phyloP scores from a whole-genome alignment of 2,113 vertebrate species.

The Hypomesus transpacificus region DNA sequence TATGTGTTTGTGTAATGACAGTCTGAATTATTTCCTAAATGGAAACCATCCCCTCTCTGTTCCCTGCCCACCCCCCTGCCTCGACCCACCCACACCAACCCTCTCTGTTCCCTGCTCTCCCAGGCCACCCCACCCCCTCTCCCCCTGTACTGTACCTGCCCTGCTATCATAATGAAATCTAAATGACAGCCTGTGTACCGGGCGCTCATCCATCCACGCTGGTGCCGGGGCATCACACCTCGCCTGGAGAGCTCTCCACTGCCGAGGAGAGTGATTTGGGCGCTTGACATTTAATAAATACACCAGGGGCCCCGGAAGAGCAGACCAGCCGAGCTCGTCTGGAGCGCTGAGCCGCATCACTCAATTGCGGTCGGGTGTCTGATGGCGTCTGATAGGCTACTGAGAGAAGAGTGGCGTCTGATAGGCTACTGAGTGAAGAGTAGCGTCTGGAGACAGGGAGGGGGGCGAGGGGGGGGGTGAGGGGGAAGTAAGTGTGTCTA shows the following conservation, averaged over 20 bases:
- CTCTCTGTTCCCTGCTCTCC: background rate
- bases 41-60: slow-evolving; percentile 18
- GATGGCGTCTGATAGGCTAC: background rate
- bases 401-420: too few species aligned
- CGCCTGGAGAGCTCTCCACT: slow-evolving; percentile 13
- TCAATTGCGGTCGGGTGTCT: background rate
- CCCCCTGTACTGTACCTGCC: slow-evolving; percentile 43
- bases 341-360: background rate
- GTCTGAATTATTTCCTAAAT: background rate
- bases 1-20: too few species aligned
- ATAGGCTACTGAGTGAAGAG: too few species aligned
- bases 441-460: background rate
- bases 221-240: slow-evolving; percentile 1
- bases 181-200: slow-evolving; percentile 56
- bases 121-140: background rate
- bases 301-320: background rate
- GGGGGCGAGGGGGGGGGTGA: background rate
- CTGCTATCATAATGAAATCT: slow-evolving; percentile 66
- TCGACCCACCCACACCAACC: slow-evolving; percentile 7
- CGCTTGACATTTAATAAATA: slow-evolving; percentile 51
- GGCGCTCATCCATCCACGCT: slow-evolving; percentile 41
- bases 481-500: background rate
- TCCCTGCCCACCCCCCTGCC: slow-evolving; percentile 19
- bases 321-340: background rate
- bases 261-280: slow-evolving; percentile 24